Conservation (phyloP, 2,797 vertebrate species). For the Scolopax rusticola region DNA sequence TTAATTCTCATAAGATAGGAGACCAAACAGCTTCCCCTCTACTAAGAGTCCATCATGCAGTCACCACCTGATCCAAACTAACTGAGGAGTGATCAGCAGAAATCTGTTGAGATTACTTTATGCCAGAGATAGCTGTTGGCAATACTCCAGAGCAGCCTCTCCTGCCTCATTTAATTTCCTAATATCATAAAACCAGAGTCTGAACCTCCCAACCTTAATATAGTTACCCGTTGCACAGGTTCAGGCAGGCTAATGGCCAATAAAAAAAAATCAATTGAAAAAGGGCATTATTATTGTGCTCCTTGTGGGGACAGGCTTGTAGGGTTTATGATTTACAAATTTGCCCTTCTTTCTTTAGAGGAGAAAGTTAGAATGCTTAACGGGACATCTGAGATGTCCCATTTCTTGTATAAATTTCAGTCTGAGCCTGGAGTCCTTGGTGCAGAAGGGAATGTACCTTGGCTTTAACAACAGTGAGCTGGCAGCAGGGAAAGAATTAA, state of each 20-base stretch:
- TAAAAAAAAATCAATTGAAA: not conserved
- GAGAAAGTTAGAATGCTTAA: not conserved
- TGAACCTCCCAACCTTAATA: not conserved
- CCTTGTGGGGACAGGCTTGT: not conserved
- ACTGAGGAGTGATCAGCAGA: not conserved
- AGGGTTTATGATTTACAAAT: not conserved
- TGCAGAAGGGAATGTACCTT: not conserved
- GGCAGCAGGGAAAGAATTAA: not conserved
- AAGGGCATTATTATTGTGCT: not conserved
- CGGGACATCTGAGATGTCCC: not conserved
- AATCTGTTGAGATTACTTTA: not conserved
- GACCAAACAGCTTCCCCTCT: not conserved
- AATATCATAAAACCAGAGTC: not conserved
- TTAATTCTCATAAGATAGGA: not conserved
- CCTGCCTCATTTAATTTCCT: not conserved
- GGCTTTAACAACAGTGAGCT: not conserved
- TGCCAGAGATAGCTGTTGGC: not conserved
- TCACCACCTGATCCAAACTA: not conserved
- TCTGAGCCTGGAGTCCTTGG: not conserved
- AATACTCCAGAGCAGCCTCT: not conserved
- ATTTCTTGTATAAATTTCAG: not conserved
- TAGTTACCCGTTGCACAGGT: not conserved
- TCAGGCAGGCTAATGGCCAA: not conserved
- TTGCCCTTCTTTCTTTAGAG: not conserved
- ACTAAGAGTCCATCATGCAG: not conserved